Percentiles rank a stretch among this genome's conserved stretches.
phyloP scores from a whole-genome alignment of 2,888 invertebrate species.

The Iselma pallidipennis region DNA sequence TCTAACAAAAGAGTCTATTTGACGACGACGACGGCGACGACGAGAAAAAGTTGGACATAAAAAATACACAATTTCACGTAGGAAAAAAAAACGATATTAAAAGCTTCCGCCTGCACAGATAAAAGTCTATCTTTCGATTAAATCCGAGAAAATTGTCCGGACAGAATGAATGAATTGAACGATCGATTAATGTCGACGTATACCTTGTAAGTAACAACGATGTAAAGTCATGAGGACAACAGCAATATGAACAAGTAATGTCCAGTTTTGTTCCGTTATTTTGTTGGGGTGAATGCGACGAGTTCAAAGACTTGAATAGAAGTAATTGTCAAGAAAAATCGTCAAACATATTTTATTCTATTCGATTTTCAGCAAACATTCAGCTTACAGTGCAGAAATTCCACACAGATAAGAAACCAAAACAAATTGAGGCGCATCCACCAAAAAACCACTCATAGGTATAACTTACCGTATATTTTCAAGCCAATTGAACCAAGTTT shows the following conservation, averaged over 20 bases:
- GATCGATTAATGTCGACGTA: background rate
- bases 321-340: constrained; percentile 20
- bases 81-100: background rate
- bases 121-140: background rate
- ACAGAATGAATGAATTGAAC: background rate
- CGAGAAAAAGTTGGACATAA: background rate
- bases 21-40: too few relatives aligned
- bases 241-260: constrained; percentile 19
- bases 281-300: constrained; percentile 5
- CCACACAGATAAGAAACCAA: background rate
- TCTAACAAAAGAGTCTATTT: background rate
- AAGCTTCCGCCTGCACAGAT: background rate
- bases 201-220: background rate
- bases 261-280: constrained; percentile 21
- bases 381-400: background rate
- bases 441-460: background rate
- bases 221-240: constrained; percentile 9
- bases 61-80: background rate
- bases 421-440: background rate
- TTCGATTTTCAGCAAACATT: background rate
- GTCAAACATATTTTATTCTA: constrained; percentile 1
- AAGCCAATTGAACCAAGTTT: constrained; percentile 97
- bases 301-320: constrained; percentile 9
- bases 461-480: constrained; percentile 74
- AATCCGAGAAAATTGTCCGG: background rate